Evolutionary conservation across 2,113 vertebrate genomes (phyloP).

Genomic region (Coptodon rendalli): DNA sequence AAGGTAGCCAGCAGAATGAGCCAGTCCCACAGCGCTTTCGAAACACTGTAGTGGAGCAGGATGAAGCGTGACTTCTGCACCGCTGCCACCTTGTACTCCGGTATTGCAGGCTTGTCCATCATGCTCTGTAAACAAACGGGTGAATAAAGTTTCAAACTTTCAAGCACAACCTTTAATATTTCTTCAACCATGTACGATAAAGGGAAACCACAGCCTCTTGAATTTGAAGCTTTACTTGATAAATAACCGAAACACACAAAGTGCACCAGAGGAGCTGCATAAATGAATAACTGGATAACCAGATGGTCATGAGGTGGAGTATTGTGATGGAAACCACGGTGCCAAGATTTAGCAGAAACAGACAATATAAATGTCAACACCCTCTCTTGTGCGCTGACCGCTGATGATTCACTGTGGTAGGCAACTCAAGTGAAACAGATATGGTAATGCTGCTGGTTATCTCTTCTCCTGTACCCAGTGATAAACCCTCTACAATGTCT

Average conservation of each 20-base stretch:
- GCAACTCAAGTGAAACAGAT: constrained; percentile 21
- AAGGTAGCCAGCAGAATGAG: constrained; percentile 94
- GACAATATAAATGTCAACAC: constrained; percentile 44
- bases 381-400: constrained; percentile 3
- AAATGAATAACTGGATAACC: constrained; percentile 20
- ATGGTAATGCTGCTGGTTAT: constrained; percentile 25
- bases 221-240: neutral
- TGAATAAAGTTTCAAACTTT: neutral
- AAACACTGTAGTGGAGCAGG: constrained; percentile 93
- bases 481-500: constrained; percentile 13
- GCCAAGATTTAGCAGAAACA: constrained; percentile 29
- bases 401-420: neutral
- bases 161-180: neutral
- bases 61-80: constrained; percentile 92
- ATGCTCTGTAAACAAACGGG: constrained; percentile 69
- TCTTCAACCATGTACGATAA: neutral
- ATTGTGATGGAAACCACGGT: neutral
- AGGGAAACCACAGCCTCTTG: neutral
- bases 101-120: constrained; percentile 84
- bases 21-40: constrained; percentile 95
- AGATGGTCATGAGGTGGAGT: constrained; percentile 21
- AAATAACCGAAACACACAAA: neutral
- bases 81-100: constrained; percentile 93
- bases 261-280: neutral
- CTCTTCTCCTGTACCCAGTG: neutral